A percentile compares a stretch with the other conserved stretches of the same genome.
These are phyloP conservation scores for Spisula solida DNA, from an alignment of 2,888 invertebrate genomes.

Conservation along the genomic window DNA sequence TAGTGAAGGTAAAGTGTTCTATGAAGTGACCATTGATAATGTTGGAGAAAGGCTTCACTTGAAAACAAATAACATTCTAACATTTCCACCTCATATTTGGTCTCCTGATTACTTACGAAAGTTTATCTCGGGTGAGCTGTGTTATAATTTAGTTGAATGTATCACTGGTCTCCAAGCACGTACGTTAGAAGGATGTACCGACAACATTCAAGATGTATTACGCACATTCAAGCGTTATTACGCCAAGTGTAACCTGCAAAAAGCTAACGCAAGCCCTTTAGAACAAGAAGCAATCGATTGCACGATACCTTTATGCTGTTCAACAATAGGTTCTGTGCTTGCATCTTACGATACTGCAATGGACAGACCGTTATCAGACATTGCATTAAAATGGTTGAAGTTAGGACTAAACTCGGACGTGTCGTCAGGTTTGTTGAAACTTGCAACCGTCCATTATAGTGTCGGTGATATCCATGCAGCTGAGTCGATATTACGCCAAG, in stretches of 20 bases:
- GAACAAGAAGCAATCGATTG: no score
- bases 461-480: neutral
- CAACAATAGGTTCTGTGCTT: neutral
- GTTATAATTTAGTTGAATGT: neutral
- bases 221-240: neutral
- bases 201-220: neutral
- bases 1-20: neutral
- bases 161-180: neutral
- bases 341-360: neutral
- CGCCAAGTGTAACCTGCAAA: neutral
- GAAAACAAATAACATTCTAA: neutral
- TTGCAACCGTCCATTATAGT: conserved; percentile 1
- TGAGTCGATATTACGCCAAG: neutral
- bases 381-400: neutral
- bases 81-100: neutral
- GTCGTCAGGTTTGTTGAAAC: conserved; percentile 4
- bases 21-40: neutral
- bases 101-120: neutral
- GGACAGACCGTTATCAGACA: neutral
- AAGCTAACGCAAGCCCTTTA: no score
- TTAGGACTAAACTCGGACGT: conserved; percentile 4
- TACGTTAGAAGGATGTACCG: neutral
- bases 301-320: neutral
- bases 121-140: neutral
- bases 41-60: neutral